Percentiles rank a stretch among this genome's conserved stretches.
phyloP scores from a whole-genome alignment of 2,113 vertebrate species.

The Chaenocephalus aceratus region DNA sequence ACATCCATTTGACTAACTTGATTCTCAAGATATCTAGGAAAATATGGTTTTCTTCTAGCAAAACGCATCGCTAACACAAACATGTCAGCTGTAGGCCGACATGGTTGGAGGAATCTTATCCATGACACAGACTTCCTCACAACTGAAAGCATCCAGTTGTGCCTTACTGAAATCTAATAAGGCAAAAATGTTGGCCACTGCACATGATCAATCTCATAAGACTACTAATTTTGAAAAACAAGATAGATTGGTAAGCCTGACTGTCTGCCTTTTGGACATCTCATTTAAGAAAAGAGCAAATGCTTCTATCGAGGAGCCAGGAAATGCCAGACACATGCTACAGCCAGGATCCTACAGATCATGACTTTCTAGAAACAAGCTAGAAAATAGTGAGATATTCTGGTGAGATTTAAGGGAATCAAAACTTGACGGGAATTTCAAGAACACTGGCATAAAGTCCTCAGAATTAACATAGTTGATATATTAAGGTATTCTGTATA shows the following conservation, averaged over 20 bases:
- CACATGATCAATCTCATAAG: constrained; percentile 65
- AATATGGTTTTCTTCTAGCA: not conserved
- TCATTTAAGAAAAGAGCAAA: constrained; percentile 12
- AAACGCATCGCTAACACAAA: constrained; percentile 19
- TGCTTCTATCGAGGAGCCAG: not conserved
- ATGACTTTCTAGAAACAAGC: not conserved
- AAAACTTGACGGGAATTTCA: not conserved
- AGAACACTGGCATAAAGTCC: not conserved
- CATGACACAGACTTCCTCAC: constrained; percentile 33
- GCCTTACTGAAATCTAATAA: constrained; percentile 72
- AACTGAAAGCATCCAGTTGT: constrained; percentile 55
- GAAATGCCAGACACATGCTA: constrained; percentile 2
- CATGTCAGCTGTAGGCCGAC: not conserved
- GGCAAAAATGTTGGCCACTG: constrained; percentile 50
- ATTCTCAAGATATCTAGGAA: not conserved
- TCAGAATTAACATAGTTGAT: too few relatives aligned
- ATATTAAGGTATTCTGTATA: too few relatives aligned
- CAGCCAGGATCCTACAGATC: not conserved
- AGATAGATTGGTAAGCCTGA: constrained; percentile 10
- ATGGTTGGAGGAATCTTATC: constrained; percentile 4
- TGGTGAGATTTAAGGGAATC: not conserved
- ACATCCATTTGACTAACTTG: not conserved
- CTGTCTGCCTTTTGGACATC: constrained; percentile 40
- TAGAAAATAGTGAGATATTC: not conserved
- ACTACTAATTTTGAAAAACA: constrained; percentile 46